These are phyloP conservation scores for Canis aureus DNA, from an alignment of 2,113 vertebrate genomes.

Conservation along the genomic window DNA sequence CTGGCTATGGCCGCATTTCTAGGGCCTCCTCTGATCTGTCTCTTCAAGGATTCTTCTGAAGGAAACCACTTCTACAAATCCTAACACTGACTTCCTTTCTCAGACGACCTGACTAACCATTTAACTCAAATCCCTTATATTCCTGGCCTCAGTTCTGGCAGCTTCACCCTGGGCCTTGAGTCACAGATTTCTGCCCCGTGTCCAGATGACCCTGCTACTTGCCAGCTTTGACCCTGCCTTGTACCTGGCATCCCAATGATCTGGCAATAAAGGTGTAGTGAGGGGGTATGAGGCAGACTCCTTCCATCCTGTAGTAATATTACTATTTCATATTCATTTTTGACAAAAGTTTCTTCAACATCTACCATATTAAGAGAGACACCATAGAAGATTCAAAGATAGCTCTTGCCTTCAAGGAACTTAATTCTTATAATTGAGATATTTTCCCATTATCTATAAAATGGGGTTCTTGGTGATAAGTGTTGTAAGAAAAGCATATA, in stretches of 20 bases:
- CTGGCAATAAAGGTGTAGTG: rapidly evolving
- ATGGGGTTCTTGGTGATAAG: not conserved
- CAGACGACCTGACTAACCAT: no score
- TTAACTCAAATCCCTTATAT: not conserved
- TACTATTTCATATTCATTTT: not conserved
- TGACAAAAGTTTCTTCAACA: not conserved
- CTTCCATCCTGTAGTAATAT: not conserved
- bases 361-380: not conserved
- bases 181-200: not conserved
- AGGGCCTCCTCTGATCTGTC: not conserved
- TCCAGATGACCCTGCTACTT: not conserved
- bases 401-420: not conserved
- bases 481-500: not conserved
- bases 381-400: not conserved
- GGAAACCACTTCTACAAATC: not conserved
- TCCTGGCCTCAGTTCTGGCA: not conserved
- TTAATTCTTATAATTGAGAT: not conserved
- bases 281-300: rapidly evolving
- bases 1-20: rapidly evolving
- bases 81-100: not conserved
- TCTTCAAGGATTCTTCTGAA: not conserved
- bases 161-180: not conserved
- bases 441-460: not conserved
- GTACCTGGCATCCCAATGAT: not conserved
- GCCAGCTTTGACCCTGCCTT: not conserved